Percentiles rank a stretch among this genome's conserved stretches.
Evolutionary conservation across 1,140 invertebrate species (phyloP).

Genomic region (Zaprionus nigranus): DNA sequence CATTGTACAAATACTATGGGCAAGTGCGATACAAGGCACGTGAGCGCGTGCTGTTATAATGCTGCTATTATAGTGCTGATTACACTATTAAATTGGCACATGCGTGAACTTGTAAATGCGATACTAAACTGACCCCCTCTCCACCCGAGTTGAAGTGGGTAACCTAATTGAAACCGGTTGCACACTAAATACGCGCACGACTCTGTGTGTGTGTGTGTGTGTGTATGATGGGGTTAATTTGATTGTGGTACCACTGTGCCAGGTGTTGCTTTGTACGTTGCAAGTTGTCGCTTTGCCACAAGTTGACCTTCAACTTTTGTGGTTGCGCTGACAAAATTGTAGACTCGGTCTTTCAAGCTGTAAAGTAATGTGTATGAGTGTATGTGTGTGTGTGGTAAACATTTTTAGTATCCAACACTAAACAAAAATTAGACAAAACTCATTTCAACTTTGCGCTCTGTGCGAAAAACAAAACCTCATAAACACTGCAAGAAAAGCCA

Average conservation of each 20-base stretch:
- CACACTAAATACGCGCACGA: background rate
- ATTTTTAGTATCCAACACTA: constrained; percentile 69
- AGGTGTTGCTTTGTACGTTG: background rate
- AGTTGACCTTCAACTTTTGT: constrained; percentile 5
- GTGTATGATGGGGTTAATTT: background rate
- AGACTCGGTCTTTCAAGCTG: background rate
- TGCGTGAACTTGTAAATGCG: constrained; percentile 48
- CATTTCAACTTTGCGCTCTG: constrained; percentile 59
- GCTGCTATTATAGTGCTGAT: constrained; percentile 39
- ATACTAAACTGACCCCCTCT: background rate
- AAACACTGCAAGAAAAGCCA: constrained; percentile 49
- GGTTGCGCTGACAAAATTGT: background rate
- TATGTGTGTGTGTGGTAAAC: constrained; percentile 40
- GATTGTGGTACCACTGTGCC: constrained; percentile 3
- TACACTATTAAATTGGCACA: constrained; percentile 46
- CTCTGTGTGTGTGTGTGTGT: background rate
- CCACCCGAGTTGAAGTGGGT: too few relatives aligned
- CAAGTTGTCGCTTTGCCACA: constrained; percentile 6
- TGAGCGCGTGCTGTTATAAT: constrained; percentile 42
- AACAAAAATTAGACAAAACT: constrained; percentile 69
- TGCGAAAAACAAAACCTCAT: constrained; percentile 60
- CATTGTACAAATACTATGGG: background rate
- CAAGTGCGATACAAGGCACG: constrained; percentile 7
- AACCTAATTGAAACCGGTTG: constrained; percentile 30
- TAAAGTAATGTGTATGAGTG: background rate